Conservation (phyloP, 1,140 invertebrate genomes). For the Acyrthosiphon pisum region DNA sequence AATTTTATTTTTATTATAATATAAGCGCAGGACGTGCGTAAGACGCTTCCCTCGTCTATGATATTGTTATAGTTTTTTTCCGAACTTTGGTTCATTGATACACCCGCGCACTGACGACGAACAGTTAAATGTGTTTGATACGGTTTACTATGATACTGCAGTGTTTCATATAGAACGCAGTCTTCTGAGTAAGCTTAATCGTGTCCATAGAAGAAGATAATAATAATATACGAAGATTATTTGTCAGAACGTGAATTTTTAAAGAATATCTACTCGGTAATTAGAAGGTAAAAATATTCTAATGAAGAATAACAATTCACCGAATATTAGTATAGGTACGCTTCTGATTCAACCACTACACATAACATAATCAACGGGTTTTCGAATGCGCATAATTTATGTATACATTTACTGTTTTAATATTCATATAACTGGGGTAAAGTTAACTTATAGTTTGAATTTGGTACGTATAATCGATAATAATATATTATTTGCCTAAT, state of each 20-base stretch:
- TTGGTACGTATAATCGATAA: not conserved
- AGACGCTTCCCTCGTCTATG: no score
- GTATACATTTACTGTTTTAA: not conserved
- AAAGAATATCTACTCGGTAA: not conserved
- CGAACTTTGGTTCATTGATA: no score
- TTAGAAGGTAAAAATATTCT: not conserved
- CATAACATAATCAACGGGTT: not conserved
- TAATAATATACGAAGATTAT: not conserved
- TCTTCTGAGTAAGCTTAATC: no score
- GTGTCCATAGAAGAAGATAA: no score
- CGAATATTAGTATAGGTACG: not conserved
- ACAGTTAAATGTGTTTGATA: no score
- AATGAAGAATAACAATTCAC: not conserved
- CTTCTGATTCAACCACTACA: not conserved
- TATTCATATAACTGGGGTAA: not conserved
- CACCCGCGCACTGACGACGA: no score
- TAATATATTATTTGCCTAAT: constrained; percentile 12
- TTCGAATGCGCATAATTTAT: not conserved
- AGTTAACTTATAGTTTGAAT: not conserved
- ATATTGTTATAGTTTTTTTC: no score
- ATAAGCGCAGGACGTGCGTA: no score
- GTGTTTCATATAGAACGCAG: no score
- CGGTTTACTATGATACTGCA: no score
- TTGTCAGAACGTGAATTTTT: not conserved
- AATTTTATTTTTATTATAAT: no score